Base-by-base conservation (phyloP, 2,113 vertebrate species). In the Xenopus borealis region DNA sequence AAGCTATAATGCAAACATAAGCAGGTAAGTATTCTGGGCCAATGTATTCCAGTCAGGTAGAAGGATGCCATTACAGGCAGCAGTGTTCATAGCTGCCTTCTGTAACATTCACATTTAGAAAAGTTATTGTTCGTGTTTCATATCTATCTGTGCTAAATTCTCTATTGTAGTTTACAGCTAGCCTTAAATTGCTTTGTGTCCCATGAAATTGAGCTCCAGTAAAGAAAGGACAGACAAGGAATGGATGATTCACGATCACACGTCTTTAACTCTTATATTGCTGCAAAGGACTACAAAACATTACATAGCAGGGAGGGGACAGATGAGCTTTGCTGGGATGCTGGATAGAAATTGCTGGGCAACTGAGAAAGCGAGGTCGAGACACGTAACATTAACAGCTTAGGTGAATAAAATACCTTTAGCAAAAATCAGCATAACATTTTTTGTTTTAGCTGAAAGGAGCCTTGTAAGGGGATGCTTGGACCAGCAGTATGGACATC, bases 131-230 rank as follows among this genome's bases (percentile, higher is more conserved):
- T 76, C 66, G 27, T 64, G 40, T 76, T 76, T 69, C 73, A 69
- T 76, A 76, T 62, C 73, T 63, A 46, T 62, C 73, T 76, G 46
- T 69, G 62, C 73, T 76, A 76, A 76, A 76, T 76, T 76, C 66
- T 55, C 59, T 17, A 69, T 69, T 69, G 58, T 63, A 76, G 73
- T 76, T 69, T 76, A 76, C 73, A 44, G 73, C 66, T 63, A 44
- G 73, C 66, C 73, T 69, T 63, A 76, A 76, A 76, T 76, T 63
- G 73, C 73, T 76, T 62, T 76, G 73, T 69, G 58, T 76, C 73
- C 73, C 73, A 76, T 69, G 73, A 76, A 76, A 76, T 76, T 76
- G 73, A 76, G 73, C 66, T 76, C 62, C 66, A 76, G 52, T 76
- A 55, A n/a, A 63, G 59, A 76, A 62, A 76, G 66, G 58, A 69